Percentiles rank a stretch among this genome's conserved stretches.
These are phyloP conservation scores for Conops quadrifasciatus DNA, from an alignment of 2,888 invertebrate genomes.

Conservation along the genomic window DNA sequence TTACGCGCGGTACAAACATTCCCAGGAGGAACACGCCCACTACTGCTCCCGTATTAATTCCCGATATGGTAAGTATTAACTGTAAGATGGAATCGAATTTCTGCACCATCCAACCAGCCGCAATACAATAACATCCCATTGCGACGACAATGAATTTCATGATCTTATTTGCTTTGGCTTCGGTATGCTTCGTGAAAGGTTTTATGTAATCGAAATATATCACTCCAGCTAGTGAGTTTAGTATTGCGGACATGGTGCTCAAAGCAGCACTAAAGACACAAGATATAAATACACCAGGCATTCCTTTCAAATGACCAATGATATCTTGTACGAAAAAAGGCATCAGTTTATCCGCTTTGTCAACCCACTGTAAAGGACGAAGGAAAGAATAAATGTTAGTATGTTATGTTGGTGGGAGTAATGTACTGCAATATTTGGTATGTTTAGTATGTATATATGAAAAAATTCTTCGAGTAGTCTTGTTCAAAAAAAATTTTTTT, in stretches of 20 bases:
- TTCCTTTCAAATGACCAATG: slow-evolving; percentile 66
- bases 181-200: slow-evolving; percentile 61
- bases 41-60: slow-evolving; percentile 70
- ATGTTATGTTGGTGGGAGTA: no score
- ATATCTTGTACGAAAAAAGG: slow-evolving; percentile 70
- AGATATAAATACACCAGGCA: slow-evolving; percentile 71
- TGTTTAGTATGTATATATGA: no score
- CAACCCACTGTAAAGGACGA: slow-evolving; percentile 54
- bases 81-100: slow-evolving; percentile 68
- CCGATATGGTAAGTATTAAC: slow-evolving; percentile 65
- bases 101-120: slow-evolving; percentile 65
- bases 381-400: no score
- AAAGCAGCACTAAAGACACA: slow-evolving; percentile 72
- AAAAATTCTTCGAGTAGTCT: no score
- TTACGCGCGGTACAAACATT: slow-evolving; percentile 74
- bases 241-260: slow-evolving; percentile 69
- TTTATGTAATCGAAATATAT: slow-evolving; percentile 70
- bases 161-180: slow-evolving; percentile 65
- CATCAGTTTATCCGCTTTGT: slow-evolving; percentile 67
- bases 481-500: no score
- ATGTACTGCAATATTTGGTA: no score
- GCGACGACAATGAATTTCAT: slow-evolving; percentile 65
- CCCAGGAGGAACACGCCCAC: slow-evolving; percentile 75
- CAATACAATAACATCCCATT: slow-evolving; percentile 71
- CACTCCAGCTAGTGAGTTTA: slow-evolving; percentile 69